Percentiles rank a stretch among this genome's conserved stretches.
Evolutionary conservation across 2,113 vertebrate species (phyloP).

Genomic region (Neolamprologus falcicula): DNA sequence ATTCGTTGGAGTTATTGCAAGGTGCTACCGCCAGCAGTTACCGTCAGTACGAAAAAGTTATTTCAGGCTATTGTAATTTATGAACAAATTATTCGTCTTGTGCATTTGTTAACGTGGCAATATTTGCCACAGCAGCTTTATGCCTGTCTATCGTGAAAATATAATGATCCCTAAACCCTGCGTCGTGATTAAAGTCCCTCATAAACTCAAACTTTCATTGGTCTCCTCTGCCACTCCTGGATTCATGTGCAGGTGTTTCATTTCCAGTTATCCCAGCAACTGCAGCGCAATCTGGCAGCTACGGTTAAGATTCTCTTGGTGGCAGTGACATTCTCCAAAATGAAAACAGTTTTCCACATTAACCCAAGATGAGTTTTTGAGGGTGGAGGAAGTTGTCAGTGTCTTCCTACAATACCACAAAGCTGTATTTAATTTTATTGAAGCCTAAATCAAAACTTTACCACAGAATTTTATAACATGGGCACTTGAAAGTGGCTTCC

Average conservation of each 20-base stretch:
- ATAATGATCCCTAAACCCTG: background rate
- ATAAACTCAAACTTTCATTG: background rate
- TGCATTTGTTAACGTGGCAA: background rate
- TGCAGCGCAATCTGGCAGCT: background rate
- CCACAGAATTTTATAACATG: background rate
- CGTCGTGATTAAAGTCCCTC: background rate
- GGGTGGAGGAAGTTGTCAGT: background rate
- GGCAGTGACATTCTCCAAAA: background rate
- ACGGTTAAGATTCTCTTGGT: background rate
- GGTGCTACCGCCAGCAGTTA: background rate
- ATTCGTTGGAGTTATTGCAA: background rate
- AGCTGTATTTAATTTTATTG: background rate
- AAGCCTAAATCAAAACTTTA: background rate
- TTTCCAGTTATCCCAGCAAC: background rate
- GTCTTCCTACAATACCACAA: background rate
- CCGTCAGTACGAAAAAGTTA: background rate
- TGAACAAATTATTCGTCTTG: background rate
- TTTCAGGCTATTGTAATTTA: background rate
- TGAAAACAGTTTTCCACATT: background rate
- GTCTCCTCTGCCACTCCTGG: background rate
- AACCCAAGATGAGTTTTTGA: background rate
- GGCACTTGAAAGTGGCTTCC: background rate
- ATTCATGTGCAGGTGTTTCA: background rate
- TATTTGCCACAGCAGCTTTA: background rate
- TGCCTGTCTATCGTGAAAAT: accelerated